Evolutionary conservation across 2,797 vertebrate genomes (phyloP).

Genomic region (Benthosema pterotum): DNA sequence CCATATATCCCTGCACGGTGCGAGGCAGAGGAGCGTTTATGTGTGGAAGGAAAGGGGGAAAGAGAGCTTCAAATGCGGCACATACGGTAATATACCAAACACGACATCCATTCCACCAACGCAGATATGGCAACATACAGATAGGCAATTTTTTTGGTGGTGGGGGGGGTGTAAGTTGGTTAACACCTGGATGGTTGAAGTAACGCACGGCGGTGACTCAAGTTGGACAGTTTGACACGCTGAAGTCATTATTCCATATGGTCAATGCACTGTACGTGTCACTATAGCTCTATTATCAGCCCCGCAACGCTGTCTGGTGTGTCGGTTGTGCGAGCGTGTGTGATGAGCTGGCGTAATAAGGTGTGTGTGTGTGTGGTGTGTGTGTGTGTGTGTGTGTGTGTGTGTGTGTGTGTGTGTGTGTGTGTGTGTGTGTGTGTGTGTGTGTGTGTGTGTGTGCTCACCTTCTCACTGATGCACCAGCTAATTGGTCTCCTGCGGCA

Average conservation of each 20-base stretch:
- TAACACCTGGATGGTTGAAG: conserved; percentile 64
- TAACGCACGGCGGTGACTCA: conserved; percentile 54
- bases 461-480: conserved; percentile 75
- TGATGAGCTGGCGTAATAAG: conserved; percentile 80
- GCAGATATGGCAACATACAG: conserved; percentile 50
- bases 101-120: conserved; percentile 58
- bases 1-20: too few relatives aligned
- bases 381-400: conserved; percentile 56
- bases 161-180: too few relatives aligned
- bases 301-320: conserved; percentile 69
- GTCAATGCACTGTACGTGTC: conserved; percentile 74
- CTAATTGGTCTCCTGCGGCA: conserved; percentile 83
- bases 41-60: conserved; percentile 15
- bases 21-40: conserved; percentile 17
- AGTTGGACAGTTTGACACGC: conserved; percentile 68
- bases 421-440: conserved; percentile 24
- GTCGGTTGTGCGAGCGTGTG: conserved; percentile 64
- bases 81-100: conserved; percentile 33
- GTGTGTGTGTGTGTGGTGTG: conserved; percentile 43
- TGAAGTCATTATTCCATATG: conserved; percentile 76
- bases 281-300: conserved; percentile 73
- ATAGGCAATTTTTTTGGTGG: conserved; percentile 63
- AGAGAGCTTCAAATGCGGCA: conserved; percentile 46
- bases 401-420: conserved; percentile 64
- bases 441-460: conserved; percentile 53